These are phyloP conservation scores for Zalophus californianus DNA, from an alignment of 2,797 vertebrate genomes.

Conservation along the genomic window DNA sequence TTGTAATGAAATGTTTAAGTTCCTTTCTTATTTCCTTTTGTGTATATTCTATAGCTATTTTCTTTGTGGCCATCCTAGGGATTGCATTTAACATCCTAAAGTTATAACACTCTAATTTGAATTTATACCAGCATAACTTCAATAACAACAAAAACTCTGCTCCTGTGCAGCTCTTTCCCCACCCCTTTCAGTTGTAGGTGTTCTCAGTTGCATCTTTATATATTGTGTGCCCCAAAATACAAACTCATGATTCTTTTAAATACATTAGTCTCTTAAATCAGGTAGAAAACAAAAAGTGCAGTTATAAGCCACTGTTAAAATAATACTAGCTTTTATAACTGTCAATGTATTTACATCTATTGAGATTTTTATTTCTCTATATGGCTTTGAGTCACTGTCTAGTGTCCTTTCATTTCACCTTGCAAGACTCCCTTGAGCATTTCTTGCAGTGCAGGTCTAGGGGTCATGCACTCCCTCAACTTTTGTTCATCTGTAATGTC, in stretches of 20 bases:
- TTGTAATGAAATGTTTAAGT: neutral
- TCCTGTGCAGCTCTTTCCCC: neutral
- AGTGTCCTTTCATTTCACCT: neutral
- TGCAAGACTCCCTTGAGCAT: neutral
- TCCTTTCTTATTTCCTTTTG: neutral
- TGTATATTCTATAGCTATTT: neutral
- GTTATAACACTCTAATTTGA: neutral
- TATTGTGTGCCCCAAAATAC: neutral
- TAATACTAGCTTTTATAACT: neutral
- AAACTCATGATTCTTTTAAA: neutral
- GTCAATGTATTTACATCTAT: no score
- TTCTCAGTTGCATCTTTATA: neutral
- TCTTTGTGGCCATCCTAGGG: neutral
- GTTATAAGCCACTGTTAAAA: neutral
- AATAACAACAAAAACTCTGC: neutral
- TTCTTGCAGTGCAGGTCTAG: neutral
- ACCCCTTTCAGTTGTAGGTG: neutral
- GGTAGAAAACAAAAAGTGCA: neutral
- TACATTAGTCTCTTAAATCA: neutral
- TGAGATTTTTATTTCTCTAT: neutral
- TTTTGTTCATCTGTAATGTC: neutral
- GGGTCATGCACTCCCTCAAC: neutral
- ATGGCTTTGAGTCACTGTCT: neutral
- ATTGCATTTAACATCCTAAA: neutral
- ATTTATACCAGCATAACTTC: neutral